Evolutionary conservation across 2,113 vertebrate genomes (phyloP).

Genomic region (Rhinogobius similis): DNA sequence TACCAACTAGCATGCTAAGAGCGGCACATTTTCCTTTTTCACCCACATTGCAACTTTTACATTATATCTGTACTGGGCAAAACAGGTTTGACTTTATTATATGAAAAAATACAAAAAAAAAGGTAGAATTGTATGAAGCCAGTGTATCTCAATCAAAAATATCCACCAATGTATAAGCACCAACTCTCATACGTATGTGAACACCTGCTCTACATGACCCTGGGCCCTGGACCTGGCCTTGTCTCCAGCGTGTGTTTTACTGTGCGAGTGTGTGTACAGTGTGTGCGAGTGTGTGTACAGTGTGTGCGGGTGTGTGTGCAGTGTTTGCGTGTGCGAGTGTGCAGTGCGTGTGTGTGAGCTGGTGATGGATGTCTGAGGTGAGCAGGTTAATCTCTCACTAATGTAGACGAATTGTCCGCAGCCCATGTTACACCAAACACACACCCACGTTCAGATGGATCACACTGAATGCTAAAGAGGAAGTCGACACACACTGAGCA

Average conservation of each 20-base stretch:
- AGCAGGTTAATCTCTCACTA: slow-evolving; percentile 72
- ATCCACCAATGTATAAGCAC: too few relatives aligned
- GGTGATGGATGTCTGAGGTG: slow-evolving; percentile 70
- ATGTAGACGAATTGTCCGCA: slow-evolving; percentile 72
- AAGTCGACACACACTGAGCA: slow-evolving; percentile 27
- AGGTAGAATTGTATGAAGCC: too few relatives aligned
- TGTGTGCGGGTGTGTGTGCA: slow-evolving; percentile 35
- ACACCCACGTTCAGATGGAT: slow-evolving; percentile 22
- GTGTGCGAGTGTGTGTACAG: neutral
- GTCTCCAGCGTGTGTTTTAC: slow-evolving; percentile 22
- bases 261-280: neutral
- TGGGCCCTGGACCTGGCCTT: slow-evolving; percentile 46
- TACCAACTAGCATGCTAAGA: too few relatives aligned
- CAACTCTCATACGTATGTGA: too few relatives aligned
- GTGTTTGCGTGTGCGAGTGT: slow-evolving; percentile 2
- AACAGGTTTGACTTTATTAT: too few relatives aligned
- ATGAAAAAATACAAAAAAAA: too few relatives aligned
- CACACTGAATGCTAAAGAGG: slow-evolving; percentile 24
- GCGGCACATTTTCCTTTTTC: too few relatives aligned
- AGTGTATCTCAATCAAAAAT: too few relatives aligned
- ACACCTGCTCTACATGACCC: slow-evolving; percentile 26
- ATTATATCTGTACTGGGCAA: too few relatives aligned
- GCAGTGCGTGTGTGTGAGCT: slow-evolving; percentile 27
- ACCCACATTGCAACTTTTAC: too few relatives aligned
- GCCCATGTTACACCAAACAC: slow-evolving; percentile 46